Evolutionary conservation across 2,113 vertebrate genomes (phyloP).

Genomic region (Hyla sarda): DNA sequence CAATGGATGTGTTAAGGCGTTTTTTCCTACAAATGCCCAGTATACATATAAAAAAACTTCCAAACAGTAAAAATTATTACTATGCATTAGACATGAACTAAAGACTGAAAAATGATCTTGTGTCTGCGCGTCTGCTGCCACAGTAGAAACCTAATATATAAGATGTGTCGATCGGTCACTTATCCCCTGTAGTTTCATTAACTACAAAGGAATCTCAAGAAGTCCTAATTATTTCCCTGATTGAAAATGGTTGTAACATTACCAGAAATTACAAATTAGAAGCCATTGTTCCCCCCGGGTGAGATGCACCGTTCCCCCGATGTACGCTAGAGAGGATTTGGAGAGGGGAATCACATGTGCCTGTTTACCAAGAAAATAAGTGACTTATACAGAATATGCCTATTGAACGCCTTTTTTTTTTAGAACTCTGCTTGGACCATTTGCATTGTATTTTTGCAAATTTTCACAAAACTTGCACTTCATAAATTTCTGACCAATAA

Average conservation of each 20-base stretch:
- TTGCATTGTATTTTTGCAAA: too few relatives aligned
- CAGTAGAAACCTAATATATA: background rate
- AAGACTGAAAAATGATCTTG: background rate
- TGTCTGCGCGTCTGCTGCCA: background rate
- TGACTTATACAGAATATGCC: background rate
- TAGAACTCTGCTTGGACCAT: too few relatives aligned
- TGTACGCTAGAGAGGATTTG: constrained; percentile 20
- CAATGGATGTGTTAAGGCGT: too few relatives aligned
- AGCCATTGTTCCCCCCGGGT: constrained; percentile 1
- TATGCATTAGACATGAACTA: background rate
- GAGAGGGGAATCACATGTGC: constrained; percentile 21
- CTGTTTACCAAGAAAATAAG: constrained; percentile 27
- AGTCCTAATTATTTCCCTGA: constrained; percentile 24
- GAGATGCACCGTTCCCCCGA: background rate
- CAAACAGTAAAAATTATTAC: background rate
- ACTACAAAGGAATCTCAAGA: background rate
- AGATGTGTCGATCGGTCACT: constrained; percentile 1
- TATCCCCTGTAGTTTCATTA: background rate
- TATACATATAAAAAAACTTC: background rate
- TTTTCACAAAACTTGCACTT: too few relatives aligned
- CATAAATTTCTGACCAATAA: too few relatives aligned
- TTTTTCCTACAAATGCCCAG: background rate
- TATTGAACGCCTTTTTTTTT: too few relatives aligned
- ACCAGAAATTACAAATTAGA: background rate
- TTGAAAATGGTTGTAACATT: background rate